Percentiles rank a stretch among this genome's conserved stretches.
Conservation (phyloP, 2,888 invertebrate genomes). For the Strigamia crassipes region DNA sequence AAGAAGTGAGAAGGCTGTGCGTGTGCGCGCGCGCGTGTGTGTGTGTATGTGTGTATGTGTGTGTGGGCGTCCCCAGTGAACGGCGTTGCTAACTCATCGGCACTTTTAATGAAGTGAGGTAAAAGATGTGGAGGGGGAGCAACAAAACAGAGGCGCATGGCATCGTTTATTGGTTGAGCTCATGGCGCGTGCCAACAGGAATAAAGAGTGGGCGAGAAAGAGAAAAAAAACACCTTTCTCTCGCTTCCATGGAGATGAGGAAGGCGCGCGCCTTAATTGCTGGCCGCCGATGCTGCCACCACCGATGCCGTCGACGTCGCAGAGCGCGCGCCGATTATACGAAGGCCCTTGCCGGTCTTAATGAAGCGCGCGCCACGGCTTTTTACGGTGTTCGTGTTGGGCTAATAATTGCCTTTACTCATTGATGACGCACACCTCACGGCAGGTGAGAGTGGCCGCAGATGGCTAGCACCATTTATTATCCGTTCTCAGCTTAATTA, state of each 20-base stretch:
- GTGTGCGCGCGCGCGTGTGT: too few species aligned
- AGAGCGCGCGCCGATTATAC: slow-evolving; percentile 6
- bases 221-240: slow-evolving; percentile 21
- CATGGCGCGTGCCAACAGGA: slow-evolving; percentile 21
- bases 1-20: not conserved
- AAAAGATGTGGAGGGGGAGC: slow-evolving; percentile 21
- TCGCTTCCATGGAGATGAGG: slow-evolving; percentile 16
- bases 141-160: slow-evolving; percentile 21
- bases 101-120: slow-evolving; percentile 21
- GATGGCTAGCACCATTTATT: slow-evolving; percentile 6
- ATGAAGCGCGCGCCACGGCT: slow-evolving; percentile 11
- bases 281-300: not conserved
- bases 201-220: slow-evolving; percentile 16
- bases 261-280: slow-evolving; percentile 16
- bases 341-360: slow-evolving; percentile 5
- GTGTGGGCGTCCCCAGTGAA: slow-evolving; percentile 4
- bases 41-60: not conserved
- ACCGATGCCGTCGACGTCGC: not conserved
- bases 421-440: slow-evolving; percentile 5
- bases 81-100: slow-evolving; percentile 21
- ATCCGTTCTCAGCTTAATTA: slow-evolving; percentile 5
- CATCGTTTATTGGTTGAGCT: slow-evolving; percentile 21
- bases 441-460: slow-evolving; percentile 15
- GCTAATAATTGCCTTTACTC: slow-evolving; percentile 10
- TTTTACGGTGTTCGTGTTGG: not conserved